Evolutionary conservation across 2,113 vertebrate species (phyloP).

Genomic region (Glaucomys volans): DNA sequence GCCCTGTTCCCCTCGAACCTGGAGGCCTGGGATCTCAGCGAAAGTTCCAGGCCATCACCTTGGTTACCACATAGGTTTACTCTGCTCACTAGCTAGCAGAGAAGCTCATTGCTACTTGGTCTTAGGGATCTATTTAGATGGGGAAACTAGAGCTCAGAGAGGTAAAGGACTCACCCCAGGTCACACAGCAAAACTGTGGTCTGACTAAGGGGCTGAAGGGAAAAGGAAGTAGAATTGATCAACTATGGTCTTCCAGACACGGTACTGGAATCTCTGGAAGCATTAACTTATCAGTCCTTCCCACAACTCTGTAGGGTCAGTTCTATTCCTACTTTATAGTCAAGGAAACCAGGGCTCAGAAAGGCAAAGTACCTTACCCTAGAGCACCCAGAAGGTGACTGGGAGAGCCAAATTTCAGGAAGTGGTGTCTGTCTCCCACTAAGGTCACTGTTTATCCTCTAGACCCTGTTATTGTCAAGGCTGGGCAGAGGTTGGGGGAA

Average conservation of each 20-base stretch:
- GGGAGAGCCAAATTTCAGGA: background rate
- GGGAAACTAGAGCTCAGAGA: background rate
- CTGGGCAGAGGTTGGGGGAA: background rate
- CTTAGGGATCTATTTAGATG: background rate
- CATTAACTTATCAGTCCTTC: background rate
- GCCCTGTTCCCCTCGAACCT: background rate
- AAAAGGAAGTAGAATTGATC: background rate
- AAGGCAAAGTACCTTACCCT: background rate
- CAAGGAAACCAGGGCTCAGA: slow-evolving; percentile 36
- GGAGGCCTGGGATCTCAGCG: background rate
- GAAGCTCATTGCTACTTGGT: background rate
- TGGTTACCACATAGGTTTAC: slow-evolving; percentile 17
- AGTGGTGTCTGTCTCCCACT: background rate
- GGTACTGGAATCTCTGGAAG: background rate
- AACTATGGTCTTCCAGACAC: background rate
- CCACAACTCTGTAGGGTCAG: background rate
- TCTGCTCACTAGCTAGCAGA: background rate
- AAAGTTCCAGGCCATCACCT: slow-evolving; percentile 30
- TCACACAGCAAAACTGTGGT: background rate
- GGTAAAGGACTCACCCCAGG: background rate
- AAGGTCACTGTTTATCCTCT: background rate
- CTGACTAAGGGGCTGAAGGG: background rate
- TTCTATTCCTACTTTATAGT: background rate
- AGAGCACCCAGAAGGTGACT: background rate
- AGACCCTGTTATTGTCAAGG: background rate